phyloP scores from a whole-genome alignment of 2,888 invertebrate genomes.

The Ophion ventricosus region DNA sequence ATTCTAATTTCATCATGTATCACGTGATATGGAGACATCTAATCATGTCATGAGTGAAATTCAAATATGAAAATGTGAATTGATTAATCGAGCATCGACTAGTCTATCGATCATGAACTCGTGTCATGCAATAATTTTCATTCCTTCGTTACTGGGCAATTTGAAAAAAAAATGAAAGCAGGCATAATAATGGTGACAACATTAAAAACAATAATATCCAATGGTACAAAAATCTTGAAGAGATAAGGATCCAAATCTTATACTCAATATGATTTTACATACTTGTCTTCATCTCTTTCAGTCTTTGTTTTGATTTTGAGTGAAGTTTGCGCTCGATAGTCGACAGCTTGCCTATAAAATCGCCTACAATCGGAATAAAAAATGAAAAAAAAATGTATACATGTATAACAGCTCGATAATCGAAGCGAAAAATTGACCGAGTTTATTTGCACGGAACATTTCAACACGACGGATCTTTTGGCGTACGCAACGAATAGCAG shows the following conservation, averaged over 20 bases:
- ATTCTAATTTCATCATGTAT: constrained; percentile 7
- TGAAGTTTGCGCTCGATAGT: constrained; percentile 80
- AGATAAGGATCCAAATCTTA: constrained; percentile 41
- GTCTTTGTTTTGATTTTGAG: constrained; percentile 79
- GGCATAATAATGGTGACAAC: constrained; percentile 39
- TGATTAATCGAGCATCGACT: constrained; percentile 19
- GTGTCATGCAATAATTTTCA: constrained; percentile 71
- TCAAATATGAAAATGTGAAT: neutral
- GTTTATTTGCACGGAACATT: neutral
- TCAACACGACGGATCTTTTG: neutral
- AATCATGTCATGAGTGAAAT: neutral
- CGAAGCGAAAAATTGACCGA: constrained; percentile 12
- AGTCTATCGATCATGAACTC: constrained; percentile 44
- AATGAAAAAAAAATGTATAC: constrained; percentile 35
- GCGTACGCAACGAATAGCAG: neutral
- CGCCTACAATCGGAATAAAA: constrained; percentile 77
- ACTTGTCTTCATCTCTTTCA: constrained; percentile 80
- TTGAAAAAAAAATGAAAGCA: constrained; percentile 29
- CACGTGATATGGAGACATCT: neutral
- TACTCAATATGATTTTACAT: constrained; percentile 76
- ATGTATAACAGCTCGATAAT: constrained; percentile 28
- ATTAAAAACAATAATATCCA: constrained; percentile 8
- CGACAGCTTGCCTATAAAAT: constrained; percentile 80
- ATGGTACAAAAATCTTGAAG: neutral
- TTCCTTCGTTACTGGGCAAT: constrained; percentile 35